A percentile compares a stretch with the other conserved stretches of the same genome.
These are phyloP conservation scores for Nyctibius bracteatus DNA, from an alignment of 2,113 vertebrate genomes.

Conservation along the genomic window DNA sequence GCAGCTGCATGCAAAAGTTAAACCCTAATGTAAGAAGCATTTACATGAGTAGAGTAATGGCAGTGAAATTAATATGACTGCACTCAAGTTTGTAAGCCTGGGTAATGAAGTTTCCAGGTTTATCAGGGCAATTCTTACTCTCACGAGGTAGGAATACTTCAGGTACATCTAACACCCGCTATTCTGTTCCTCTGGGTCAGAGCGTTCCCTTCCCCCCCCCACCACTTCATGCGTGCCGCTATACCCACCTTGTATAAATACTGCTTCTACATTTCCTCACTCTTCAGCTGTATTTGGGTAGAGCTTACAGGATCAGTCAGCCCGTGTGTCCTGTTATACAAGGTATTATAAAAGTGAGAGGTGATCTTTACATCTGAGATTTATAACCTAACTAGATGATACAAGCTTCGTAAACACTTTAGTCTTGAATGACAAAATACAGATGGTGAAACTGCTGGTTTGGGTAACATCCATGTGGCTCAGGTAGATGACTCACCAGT, in stretches of 20 bases:
- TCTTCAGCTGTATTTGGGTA: neutral
- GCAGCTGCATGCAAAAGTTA: neutral
- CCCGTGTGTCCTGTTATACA: fast-evolving
- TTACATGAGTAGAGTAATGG: neutral
- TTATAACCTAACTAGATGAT: neutral
- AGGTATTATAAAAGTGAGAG: neutral
- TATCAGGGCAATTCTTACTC: neutral
- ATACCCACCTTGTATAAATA: neutral
- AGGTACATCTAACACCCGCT: neutral
- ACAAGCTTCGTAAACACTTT: neutral
- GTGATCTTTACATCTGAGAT: neutral
- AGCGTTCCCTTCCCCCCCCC: neutral
- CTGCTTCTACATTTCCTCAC: neutral
- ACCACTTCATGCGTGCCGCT: neutral
- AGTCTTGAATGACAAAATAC: neutral
- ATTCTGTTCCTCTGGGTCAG: neutral
- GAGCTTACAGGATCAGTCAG: neutral
- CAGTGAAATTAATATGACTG: neutral
- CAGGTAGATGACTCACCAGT: neutral
- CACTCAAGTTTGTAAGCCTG: neutral
- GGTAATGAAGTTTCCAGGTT: neutral
- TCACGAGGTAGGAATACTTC: fast-evolving
- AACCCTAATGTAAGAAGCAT: neutral
- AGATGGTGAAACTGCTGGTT: neutral
- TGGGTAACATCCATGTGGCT: fast-evolving